Base-by-base conservation (phyloP, 1,140 invertebrate genomes). In the Atopsyche davidsoni region DNA sequence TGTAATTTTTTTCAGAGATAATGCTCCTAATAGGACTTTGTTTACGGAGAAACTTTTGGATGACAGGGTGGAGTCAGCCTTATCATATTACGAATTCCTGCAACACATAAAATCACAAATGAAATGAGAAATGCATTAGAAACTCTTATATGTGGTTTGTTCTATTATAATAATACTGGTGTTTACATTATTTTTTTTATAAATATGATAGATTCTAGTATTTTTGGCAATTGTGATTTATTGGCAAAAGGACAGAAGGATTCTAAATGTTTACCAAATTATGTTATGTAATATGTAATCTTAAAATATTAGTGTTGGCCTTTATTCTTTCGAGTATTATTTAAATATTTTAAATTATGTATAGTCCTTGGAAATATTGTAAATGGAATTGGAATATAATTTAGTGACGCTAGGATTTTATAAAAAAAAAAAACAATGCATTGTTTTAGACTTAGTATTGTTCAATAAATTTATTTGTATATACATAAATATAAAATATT, bases 1-100 rank as follows among this genome's bases (percentile, higher is more conserved):
- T 28, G 24, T 28, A 2, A 18, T 59, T 39, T 55, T 62, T 73
- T 78, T 25, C 63, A 88, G 94, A 64, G 95, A 98, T 62, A 95
- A 95, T 67, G 90, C 90, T 63, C 86, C 85, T 48, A 78, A 82
- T 38, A 79, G 89, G 54, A 77, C 79, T 31, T 64, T 84, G 49
- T 97, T 99, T 70, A 82, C 91, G 17, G 89, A 96, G 57, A 82
- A 84, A 57, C 77, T 99, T 59, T 79, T 97, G 18, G 96, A 99
- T 71, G 96, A 99, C 72, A 78, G 93, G 62, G 85, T 88, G 55
- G 95, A 98, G 70, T 87, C 86, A 52, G 85, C 90, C 38, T 83
- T 96, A 68, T 95, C 92, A 59, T 98, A 98, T 71, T 92, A 94
- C 70, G 96, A 99, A 80, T 99, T 98, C 74, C 78, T 99, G 64